phyloP scores from a whole-genome alignment of 2,888 invertebrate species.

The Nomada ferruginata region DNA sequence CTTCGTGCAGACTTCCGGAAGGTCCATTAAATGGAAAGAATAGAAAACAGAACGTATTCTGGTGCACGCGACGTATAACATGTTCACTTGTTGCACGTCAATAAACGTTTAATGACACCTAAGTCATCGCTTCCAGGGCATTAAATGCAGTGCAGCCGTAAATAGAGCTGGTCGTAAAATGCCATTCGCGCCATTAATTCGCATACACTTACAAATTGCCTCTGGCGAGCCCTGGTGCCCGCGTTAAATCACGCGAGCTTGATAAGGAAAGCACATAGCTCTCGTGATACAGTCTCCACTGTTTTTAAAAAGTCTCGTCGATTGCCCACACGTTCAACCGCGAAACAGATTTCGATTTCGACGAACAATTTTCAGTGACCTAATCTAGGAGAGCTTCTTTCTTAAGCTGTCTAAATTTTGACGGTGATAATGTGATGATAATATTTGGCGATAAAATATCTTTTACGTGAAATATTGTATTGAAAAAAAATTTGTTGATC shows the following conservation, averaged over 20 bases:
- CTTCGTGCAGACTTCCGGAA: neutral
- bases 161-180: slow-evolving; percentile 43
- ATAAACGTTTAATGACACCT: slow-evolving; percentile 47
- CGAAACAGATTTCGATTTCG: neutral
- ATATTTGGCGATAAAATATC: no score
- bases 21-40: no score
- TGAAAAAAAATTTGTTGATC: no score
- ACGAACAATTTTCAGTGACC: no score
- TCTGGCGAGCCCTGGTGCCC: neutral
- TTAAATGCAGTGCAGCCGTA: slow-evolving; percentile 38
- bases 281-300: no score
- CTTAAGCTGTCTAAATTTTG: no score
- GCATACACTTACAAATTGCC: slow-evolving; percentile 34
- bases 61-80: slow-evolving; percentile 2
- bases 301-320: no score
- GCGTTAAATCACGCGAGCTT: slow-evolving; percentile 46
- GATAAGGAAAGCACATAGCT: slow-evolving; percentile 30
- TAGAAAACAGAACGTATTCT: neutral
- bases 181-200: slow-evolving; percentile 49
- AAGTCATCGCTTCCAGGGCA: slow-evolving; percentile 46
- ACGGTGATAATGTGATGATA: no score
- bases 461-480: no score
- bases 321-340: neutral
- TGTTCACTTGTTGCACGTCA: slow-evolving; percentile 56
- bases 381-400: no score